Evolutionary conservation across 2,888 invertebrate species (phyloP).

Genomic region (Agonum fuliginosum): DNA sequence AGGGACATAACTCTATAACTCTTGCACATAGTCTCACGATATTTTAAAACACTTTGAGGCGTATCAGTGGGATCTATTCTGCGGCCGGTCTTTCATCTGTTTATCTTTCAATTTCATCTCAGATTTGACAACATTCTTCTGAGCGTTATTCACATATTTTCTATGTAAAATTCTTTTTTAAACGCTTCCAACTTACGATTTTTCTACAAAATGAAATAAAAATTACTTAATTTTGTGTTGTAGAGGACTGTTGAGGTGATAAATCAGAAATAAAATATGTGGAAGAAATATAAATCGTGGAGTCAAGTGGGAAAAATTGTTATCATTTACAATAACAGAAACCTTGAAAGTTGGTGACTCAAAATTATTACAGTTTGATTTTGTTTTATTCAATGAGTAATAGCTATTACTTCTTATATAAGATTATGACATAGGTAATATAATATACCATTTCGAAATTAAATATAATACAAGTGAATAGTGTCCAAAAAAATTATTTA

Average conservation of each 20-base stretch:
- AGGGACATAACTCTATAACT: constrained; percentile 37
- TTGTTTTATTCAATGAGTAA: no score
- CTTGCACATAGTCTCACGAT: constrained; percentile 39
- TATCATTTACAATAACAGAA: no score
- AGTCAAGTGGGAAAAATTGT: no score
- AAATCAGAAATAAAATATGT: background rate
- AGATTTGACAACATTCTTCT: constrained; percentile 48
- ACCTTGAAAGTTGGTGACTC: no score
- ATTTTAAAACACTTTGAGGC: constrained; percentile 47
- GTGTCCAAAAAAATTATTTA: no score
- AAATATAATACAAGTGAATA: no score
- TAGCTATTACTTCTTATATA: no score
- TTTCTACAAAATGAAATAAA: constrained; percentile 33
- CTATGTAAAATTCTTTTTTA: constrained; percentile 44
- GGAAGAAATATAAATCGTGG: background rate
- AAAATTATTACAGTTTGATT: no score
- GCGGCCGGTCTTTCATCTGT: constrained; percentile 36
- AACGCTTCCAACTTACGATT: constrained; percentile 46
- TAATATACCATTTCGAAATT: no score
- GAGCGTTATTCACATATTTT: constrained; percentile 45
- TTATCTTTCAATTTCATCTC: constrained; percentile 49
- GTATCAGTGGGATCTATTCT: constrained; percentile 25
- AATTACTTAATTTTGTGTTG: constrained; percentile 27
- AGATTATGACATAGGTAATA: no score
- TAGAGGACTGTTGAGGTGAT: no score